A percentile compares a stretch with the other conserved stretches of the same genome.
Conservation (phyloP, 1,140 invertebrate species). For the Drosophila neocordata region DNA sequence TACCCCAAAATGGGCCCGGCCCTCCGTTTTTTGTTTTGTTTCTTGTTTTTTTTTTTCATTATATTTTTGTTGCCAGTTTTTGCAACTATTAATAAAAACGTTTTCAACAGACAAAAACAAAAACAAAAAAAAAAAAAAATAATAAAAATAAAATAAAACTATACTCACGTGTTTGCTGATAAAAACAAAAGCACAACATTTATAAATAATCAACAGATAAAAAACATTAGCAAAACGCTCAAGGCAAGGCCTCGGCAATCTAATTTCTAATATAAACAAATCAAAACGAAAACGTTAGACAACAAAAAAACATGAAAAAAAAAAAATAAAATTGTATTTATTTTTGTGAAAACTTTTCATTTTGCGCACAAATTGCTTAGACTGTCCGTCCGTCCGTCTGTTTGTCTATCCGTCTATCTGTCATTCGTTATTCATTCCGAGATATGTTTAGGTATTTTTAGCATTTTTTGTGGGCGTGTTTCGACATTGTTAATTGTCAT, state of each 20-base stretch:
- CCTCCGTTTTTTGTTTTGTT: neutral
- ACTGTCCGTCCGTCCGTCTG: neutral
- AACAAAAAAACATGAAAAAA: neutral
- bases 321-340: neutral
- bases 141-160: neutral
- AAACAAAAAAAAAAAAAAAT: neutral
- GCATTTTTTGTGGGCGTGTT: constrained; percentile 18
- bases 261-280: constrained; percentile 18
- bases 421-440: constrained; percentile 14
- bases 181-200: constrained; percentile 20
- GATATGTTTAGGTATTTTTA: constrained; percentile 3
- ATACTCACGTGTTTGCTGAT: constrained; percentile 11
- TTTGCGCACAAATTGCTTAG: constrained; percentile 10
- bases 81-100: constrained; percentile 12
- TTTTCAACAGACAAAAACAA: neutral
- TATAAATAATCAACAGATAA: constrained; percentile 12
- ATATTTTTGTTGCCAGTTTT: neutral
- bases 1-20: neutral
- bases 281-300: constrained; percentile 11
- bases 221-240: constrained; percentile 10
- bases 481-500: constrained; percentile 17
- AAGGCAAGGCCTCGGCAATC: constrained; percentile 20
- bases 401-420: neutral
- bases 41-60: neutral
- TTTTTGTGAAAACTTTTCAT: constrained; percentile 18